These are phyloP conservation scores for Notamacropus eugenii DNA, from an alignment of 2,797 vertebrate genomes.

Conservation along the genomic window DNA sequence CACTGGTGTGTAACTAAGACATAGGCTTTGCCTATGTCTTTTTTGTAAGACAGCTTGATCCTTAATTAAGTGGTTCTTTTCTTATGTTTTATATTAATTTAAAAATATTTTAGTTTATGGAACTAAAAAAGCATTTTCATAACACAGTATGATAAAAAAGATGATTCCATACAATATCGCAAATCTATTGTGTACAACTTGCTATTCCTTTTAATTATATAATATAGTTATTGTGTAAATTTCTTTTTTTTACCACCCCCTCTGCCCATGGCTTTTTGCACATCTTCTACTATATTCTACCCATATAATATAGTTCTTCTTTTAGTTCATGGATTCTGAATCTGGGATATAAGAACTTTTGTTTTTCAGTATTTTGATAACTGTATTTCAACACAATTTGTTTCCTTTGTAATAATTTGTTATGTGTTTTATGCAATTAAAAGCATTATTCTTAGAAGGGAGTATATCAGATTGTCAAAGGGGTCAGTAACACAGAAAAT, in stretches of 20 bases:
- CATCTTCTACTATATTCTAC: neutral
- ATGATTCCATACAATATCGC: neutral
- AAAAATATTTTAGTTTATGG: neutral
- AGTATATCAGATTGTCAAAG: neutral
- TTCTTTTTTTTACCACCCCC: neutral
- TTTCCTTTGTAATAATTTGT: neutral
- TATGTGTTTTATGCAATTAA: neutral
- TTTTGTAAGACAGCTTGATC: neutral
- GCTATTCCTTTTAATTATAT: neutral
- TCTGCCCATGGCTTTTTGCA: neutral
- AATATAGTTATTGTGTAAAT: neutral
- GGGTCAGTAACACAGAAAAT: neutral
- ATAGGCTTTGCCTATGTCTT: neutral
- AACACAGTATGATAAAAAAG: neutral
- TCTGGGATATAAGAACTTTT: neutral
- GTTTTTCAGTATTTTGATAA: neutral
- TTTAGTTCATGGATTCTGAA: neutral
- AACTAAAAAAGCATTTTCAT: neutral
- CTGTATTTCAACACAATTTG: neutral
- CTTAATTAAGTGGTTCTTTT: neutral
- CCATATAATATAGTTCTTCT: neutral
- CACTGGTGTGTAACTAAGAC: neutral
- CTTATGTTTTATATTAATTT: neutral
- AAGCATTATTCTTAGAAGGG: neutral
- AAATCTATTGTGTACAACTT: neutral